A percentile compares a stretch with the other conserved stretches of the same genome.
These are phyloP conservation scores for Okapia johnstoni DNA, from an alignment of 2,113 vertebrate species.

Conservation along the genomic window DNA sequence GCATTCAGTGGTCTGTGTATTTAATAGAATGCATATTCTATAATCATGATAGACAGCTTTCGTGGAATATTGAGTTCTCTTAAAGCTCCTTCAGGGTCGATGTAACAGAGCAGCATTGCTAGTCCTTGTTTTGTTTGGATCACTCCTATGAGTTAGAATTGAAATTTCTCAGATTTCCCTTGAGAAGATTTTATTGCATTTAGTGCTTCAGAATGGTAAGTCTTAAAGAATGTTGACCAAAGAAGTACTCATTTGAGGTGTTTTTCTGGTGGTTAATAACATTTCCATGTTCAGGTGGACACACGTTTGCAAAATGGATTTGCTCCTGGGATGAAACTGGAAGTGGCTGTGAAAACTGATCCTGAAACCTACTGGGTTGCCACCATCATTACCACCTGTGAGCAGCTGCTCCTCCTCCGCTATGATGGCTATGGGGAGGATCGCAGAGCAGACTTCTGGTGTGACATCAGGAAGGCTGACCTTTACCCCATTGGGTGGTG, in stretches of 20 bases:
- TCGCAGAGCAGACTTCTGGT: constrained; percentile 96
- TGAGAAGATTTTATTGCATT: neutral
- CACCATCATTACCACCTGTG: constrained; percentile 95
- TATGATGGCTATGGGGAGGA: constrained; percentile 96
- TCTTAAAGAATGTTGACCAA: neutral
- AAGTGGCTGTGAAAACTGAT: constrained; percentile 90
- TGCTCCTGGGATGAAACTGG: constrained; percentile 96
- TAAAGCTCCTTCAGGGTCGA: neutral
- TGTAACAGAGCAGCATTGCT: neutral
- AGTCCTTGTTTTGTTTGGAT: neutral
- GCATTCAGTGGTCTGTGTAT: neutral
- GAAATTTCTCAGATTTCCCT: neutral
- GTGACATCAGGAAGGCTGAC: constrained; percentile 93
- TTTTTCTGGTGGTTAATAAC: neutral
- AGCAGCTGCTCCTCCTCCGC: constrained; percentile 94
- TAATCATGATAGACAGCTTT: neutral
- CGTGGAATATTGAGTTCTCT: neutral
- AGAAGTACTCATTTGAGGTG: neutral
- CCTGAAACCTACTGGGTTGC: constrained; percentile 95
- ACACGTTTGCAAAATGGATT: constrained; percentile 94
- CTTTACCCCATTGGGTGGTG: constrained; percentile 97
- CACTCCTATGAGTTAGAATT: neutral
- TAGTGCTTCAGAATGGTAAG: neutral
- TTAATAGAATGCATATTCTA: constrained; percentile 7
- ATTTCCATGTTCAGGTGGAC: constrained; percentile 87